phyloP scores from a whole-genome alignment of 2,888 invertebrate species.

The Sinotaia quadrata region DNA sequence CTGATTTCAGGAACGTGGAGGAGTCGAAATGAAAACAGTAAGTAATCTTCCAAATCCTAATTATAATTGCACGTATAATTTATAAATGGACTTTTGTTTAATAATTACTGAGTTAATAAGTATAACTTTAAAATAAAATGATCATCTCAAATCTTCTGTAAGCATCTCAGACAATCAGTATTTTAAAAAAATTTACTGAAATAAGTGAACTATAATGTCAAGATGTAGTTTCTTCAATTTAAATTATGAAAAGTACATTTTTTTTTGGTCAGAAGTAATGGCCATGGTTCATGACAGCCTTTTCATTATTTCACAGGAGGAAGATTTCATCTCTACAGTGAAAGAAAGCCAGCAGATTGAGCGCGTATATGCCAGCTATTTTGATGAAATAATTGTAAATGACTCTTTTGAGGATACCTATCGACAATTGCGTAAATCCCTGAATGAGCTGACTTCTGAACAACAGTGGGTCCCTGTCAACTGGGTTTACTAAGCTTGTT shows the following conservation, averaged over 20 bases:
- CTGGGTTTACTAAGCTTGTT: constrained; percentile 66
- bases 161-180: too few relatives aligned
- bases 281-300: neutral
- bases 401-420: constrained; percentile 97
- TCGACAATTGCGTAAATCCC: constrained; percentile 91
- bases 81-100: too few relatives aligned
- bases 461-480: constrained; percentile 93
- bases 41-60: too few relatives aligned
- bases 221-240: too few relatives aligned
- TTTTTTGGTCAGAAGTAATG: too few relatives aligned
- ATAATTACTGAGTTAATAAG: too few relatives aligned
- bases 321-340: constrained; percentile 95
- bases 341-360: constrained; percentile 98
- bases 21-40: constrained; percentile 51
- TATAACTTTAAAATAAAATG: too few relatives aligned
- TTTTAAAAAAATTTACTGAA: too few relatives aligned
- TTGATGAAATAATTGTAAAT: constrained; percentile 98
- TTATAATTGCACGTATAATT: too few relatives aligned
- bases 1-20: constrained; percentile 40
- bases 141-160: too few relatives aligned
- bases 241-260: too few relatives aligned
- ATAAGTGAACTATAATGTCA: too few relatives aligned
- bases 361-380: constrained; percentile 93
- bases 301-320: constrained; percentile 79
- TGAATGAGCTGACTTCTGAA: constrained; percentile 94